These are phyloP conservation scores for Triplophysa tibetana DNA, from an alignment of 2,113 vertebrate species.

Conservation along the genomic window DNA sequence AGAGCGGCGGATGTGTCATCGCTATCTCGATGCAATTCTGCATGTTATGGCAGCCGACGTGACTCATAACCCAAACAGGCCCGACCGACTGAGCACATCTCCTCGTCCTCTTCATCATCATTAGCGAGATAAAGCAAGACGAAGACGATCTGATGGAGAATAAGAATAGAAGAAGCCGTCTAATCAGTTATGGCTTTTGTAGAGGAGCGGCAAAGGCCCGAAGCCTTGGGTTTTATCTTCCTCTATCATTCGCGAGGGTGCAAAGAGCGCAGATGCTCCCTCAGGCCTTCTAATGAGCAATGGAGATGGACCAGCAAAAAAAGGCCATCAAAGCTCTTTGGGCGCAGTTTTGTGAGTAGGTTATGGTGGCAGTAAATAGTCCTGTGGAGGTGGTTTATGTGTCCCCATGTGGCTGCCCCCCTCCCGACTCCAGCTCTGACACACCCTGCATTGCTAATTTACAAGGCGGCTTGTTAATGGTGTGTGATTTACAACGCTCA, in stretches of 20 bases:
- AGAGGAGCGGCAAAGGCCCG: constrained; percentile 14
- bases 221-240: constrained; percentile 30
- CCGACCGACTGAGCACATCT: constrained; percentile 6
- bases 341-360: constrained; percentile 31
- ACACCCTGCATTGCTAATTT: constrained; percentile 67
- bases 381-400: constrained; percentile 45
- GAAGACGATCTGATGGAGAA: background rate
- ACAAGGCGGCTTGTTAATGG: constrained; percentile 76
- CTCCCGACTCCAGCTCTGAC: constrained; percentile 15
- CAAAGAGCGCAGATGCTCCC: constrained; percentile 31
- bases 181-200: constrained; percentile 5
- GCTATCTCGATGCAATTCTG: constrained; percentile 14
- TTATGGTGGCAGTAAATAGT: constrained; percentile 63
- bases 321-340: constrained; percentile 40
- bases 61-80: constrained; percentile 36
- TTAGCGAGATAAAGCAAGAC: constrained; percentile 10
- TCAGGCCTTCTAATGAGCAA: constrained; percentile 27
- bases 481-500: constrained; percentile 74
- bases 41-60: constrained; percentile 20
- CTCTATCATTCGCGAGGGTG: constrained; percentile 31
- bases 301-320: constrained; percentile 37
- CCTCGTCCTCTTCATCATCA: constrained; percentile 19
- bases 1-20: constrained; percentile 7
- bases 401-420: constrained; percentile 21
- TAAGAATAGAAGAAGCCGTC: background rate